Base-by-base conservation (phyloP, 2,797 vertebrate species). In the Decapterus maruadsi region DNA sequence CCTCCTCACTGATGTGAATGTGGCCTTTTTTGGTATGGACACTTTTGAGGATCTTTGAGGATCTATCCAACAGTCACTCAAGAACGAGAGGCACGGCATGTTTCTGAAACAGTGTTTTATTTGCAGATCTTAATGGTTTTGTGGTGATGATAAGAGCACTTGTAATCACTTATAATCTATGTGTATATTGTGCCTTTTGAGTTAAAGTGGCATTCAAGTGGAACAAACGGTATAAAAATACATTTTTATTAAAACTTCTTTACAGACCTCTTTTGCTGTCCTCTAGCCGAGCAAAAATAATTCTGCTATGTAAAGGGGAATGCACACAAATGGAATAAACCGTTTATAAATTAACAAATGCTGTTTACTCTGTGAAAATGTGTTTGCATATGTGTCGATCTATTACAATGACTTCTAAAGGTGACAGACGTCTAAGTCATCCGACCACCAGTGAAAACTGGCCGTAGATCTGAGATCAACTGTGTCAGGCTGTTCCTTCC, bases 21-120 rank as follows among this genome's bases (percentile, higher is more conserved):
- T 82, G 77, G 73, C 90, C 86, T 91, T 92, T 91, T 92, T 89
- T 91, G 90, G 92, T 90, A 70, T 70, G 51, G 64, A 59, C 12
- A 8, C 57, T 59, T 26, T 26, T 26, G 26, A 26, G 7, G 66
- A 79, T 61, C 57, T 26, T 26, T 26, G 26, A 26, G 7, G 66
- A 79, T 61, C 57, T 53, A 38, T 69, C 54, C 8, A 64, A 48
- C 54, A 4, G n/a, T 60, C 7, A 68, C 57, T 53, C 9, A 46
- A 19, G 57, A 34, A 70, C 43, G 34, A 13, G 43, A 29, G 17
- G 45, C 38, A 58, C 76, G 13, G 12, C 36, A 43, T 20, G 16
- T 73, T 45, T 69, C 57, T 22, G 40, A 31, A 38, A 51, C 10
- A 22, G 34, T 59, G 20, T 48, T 81, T 72, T 53, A 36, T 77